phyloP scores from a whole-genome alignment of 1,140 invertebrate genomes.

The Apis dorsata region DNA sequence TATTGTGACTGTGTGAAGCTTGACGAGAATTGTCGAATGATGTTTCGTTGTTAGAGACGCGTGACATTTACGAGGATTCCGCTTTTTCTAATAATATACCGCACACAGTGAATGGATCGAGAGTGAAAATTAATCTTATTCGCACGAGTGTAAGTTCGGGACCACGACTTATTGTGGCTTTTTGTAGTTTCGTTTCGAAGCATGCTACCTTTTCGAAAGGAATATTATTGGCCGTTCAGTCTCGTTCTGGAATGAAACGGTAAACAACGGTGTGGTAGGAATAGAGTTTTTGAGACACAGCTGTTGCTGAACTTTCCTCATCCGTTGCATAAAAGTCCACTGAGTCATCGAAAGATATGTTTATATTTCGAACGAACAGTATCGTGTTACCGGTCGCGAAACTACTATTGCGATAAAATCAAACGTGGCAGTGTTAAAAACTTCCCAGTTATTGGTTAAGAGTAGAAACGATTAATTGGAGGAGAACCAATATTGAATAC shows the following conservation, averaged over 20 bases:
- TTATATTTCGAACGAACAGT: slow-evolving; percentile 9
- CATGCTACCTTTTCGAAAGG: background rate
- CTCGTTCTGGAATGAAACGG: background rate
- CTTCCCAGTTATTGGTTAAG: background rate
- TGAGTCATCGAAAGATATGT: slow-evolving; percentile 28
- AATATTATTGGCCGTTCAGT: background rate
- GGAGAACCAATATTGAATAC: background rate
- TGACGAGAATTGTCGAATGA: background rate
- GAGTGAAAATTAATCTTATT: background rate
- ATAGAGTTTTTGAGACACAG: background rate
- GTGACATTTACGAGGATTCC: slow-evolving; percentile 16
- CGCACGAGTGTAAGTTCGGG: background rate
- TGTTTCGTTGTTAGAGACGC: background rate
- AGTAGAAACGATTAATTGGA: background rate
- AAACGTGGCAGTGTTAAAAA: slow-evolving; percentile 11
- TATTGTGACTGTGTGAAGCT: background rate
- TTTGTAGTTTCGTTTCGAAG: background rate
- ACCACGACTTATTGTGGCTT: background rate
- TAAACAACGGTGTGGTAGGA: slow-evolving; percentile 5
- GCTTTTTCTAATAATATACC: background rate
- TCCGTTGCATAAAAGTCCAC: slow-evolving; percentile 19
- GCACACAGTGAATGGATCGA: background rate
- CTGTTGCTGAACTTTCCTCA: background rate
- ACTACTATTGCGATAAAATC: slow-evolving; percentile 14
- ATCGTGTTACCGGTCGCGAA: slow-evolving; percentile 18